Base-by-base conservation (phyloP, 2,888 invertebrate species). In the Dendrolimus houi region DNA sequence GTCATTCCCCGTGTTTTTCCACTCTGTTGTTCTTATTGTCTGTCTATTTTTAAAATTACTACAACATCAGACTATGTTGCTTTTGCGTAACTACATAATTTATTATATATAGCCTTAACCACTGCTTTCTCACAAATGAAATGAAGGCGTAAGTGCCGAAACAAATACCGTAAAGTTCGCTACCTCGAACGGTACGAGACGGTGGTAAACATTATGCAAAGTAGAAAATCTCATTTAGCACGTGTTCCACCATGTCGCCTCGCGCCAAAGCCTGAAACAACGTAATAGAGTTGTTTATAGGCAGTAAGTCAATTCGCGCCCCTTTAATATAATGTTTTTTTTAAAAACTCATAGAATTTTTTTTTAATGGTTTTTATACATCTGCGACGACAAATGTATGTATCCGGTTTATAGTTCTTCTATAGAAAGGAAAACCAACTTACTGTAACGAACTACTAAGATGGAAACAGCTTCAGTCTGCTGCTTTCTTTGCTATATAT, bases 141-240 rank as follows among this genome's bases (percentile, higher is more conserved):
- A 63, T 65, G 62, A 63, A 62, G 57, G 55, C 60, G 59, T 67
- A 66, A 67, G 66, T 64, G 64, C 66, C 61, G 65, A 58, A 63
- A 65, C 60, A 62, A 29, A 65, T 60, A 59, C 59, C 58, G 58
- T 55, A 58, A 53, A 58, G 59, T 58, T 56, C 55, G 55, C 54
- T 7, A n/a, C 53, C 55, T 52, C 53, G 57, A 62, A 58, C 54
- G 54, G 56, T 58, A 61, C 59, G 62, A 65, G 64, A 69, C 65
- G 67, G 64, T 65, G 69, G 70, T 66, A 70, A 76, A 75, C 77
- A 77, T 82, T 82, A 83, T 83, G 83, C 73, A 83, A 82, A 83
- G 76, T 80, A 79, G 73, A 75, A 78, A 82, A 82, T 79, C 77
- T 71, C 72, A 83, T 83, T 83, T 82, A 65, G 69, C 72, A 69